Conservation (phyloP, 2,113 vertebrate species). For the Ochotona curzoniae region DNA sequence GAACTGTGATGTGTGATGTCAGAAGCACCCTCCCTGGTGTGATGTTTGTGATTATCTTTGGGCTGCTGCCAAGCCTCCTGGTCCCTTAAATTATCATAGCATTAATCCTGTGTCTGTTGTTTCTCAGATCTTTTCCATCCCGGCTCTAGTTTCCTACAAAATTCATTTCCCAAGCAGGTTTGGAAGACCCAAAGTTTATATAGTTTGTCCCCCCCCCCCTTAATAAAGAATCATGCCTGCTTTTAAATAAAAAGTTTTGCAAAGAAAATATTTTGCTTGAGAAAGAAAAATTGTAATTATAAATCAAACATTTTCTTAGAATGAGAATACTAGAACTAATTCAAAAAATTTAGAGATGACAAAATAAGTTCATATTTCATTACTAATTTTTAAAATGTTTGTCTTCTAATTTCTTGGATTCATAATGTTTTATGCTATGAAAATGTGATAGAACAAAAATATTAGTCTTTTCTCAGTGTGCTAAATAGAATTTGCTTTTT, state of each 20-base stretch:
- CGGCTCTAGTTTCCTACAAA: not conserved
- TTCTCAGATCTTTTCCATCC: not conserved
- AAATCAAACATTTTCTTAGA: not conserved
- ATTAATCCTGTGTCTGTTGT: not conserved
- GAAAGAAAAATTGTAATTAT: not conserved
- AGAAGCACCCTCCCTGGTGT: not conserved
- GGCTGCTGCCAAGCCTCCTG: not conserved
- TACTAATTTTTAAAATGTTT: not conserved
- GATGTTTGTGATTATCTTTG: not conserved
- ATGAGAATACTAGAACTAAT: not conserved
- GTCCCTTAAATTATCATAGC: not conserved
- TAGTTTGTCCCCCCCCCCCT: not conserved
- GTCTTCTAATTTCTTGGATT: not conserved
- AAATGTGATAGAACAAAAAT: not conserved
- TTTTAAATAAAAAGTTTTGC: not conserved
- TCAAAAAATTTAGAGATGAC: not conserved
- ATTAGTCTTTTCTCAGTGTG: not conserved
- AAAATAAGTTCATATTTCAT: not conserved
- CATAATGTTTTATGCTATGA: not conserved
- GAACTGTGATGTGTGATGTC: not conserved
- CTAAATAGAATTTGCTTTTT: not conserved
- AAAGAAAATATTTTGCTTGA: not conserved
- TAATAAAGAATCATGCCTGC: not conserved
- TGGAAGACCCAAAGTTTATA: not conserved
- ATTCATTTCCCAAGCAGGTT: not conserved